Base-by-base conservation (phyloP, 2,113 vertebrate species). In the Steatornis caripensis region DNA sequence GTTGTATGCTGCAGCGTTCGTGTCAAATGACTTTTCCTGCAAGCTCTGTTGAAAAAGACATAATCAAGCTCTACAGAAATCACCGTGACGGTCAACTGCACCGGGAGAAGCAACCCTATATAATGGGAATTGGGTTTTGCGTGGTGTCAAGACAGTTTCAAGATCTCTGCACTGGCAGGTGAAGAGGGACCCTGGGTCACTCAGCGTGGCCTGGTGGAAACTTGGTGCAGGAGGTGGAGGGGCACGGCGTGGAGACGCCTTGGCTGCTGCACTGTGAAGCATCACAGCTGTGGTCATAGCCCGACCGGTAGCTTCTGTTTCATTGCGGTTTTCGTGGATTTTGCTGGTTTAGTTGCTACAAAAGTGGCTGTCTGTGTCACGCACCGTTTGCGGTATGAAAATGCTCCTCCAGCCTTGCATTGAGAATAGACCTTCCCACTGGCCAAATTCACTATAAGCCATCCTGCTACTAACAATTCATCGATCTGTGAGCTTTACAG, bases 171-270 rank as follows among this genome's bases (percentile, higher is more conserved):
- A 13, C 24, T 13, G 49, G 78, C 10, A 20, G 48, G 53, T 41
- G 70, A 53, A 5, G 83, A 49, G 54, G 1, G 0, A 7, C 20
- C 23, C 21, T 11, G 55, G 27, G 30, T 32, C 46, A 34, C 64
- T 39, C 76, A 49, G 69, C 41, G 53, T 2, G 1, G 11, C 54
- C 46, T 18, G 61, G 2, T 11, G 82, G 80, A 46, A 51, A 5
- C 20, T 12, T 19, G 58, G 7, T 27, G 29, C 22, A 21, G 61
- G 72, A 61, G 43, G 29, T 34, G 61, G 12, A 54, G 64, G 21
- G 53, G n/a, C 43, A 15, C 0, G 2, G 6, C 6, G 1, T 32
- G 27, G 66, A 41, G 39, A 34, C 43, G 14, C 0, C 41, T 27
- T 21, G 57, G 48, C 65, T 90, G 64, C 71, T 86, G 34, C 41